Evolutionary conservation across 2,113 vertebrate species (phyloP).

Genomic region (Perccottus glenii): DNA sequence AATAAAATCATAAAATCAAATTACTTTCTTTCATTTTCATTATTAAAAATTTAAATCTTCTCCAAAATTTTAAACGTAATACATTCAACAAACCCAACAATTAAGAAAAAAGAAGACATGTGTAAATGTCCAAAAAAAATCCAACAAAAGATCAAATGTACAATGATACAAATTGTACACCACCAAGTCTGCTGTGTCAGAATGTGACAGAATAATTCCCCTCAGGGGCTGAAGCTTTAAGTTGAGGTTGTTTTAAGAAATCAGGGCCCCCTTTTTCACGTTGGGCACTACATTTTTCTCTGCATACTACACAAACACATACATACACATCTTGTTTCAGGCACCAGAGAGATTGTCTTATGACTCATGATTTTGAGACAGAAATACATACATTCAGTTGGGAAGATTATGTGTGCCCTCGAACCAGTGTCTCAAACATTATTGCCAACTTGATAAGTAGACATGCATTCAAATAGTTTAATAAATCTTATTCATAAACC

Average conservation of each 20-base stretch:
- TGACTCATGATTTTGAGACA: constrained; percentile 42
- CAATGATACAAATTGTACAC: constrained; percentile 70
- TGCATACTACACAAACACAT: constrained; percentile 31
- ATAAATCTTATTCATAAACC: background rate
- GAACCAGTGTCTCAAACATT: constrained; percentile 48
- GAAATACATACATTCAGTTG: constrained; percentile 60
- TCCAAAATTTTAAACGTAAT: constrained; percentile 42
- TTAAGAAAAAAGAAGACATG: constrained; percentile 25
- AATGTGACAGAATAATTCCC: constrained; percentile 39
- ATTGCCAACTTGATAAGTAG: constrained; percentile 71
- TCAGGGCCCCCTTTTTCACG: constrained; percentile 18
- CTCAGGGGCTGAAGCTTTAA: constrained; percentile 43
- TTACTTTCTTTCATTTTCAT: constrained; percentile 49
- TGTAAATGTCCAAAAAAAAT: constrained; percentile 43
- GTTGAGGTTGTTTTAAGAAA: constrained; percentile 52
- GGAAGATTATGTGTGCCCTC: constrained; percentile 29
- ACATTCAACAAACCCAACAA: constrained; percentile 74
- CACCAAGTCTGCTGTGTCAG: constrained; percentile 58
- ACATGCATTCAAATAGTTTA: too few relatives aligned
- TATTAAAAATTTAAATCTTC: constrained; percentile 54
- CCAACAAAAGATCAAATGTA: constrained; percentile 37
- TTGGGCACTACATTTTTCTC: constrained; percentile 27
- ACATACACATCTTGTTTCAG: constrained; percentile 44
- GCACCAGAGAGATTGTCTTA: constrained; percentile 73
- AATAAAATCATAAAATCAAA: constrained; percentile 69